Percentiles rank a stretch among this genome's conserved stretches.
Evolutionary conservation across 2,888 invertebrate species (phyloP).

Genomic region (Linnaemya vulpina): DNA sequence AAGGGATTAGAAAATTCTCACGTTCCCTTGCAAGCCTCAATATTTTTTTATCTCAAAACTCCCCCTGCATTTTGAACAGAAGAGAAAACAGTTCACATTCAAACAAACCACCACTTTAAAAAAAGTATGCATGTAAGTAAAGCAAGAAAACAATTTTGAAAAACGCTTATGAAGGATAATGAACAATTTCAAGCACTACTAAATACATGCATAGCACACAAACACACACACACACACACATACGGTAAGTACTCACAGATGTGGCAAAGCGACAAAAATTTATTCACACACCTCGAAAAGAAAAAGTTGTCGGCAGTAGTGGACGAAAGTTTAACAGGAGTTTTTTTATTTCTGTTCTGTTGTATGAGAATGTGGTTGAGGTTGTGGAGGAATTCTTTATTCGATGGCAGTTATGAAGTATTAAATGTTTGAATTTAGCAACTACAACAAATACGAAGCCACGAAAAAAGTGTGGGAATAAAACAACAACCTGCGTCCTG

Average conservation of each 20-base stretch:
- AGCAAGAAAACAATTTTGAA: constrained; percentile 1
- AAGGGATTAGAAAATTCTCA: constrained; percentile 63
- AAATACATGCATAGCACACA: constrained; percentile 5
- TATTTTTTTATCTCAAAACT: constrained; percentile 47
- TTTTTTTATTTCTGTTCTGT: constrained; percentile 12
- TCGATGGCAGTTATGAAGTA: constrained; percentile 46
- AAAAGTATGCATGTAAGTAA: neutral
- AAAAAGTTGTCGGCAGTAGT: constrained; percentile 16
- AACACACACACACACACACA: constrained; percentile 13
- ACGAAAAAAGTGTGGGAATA: constrained; percentile 64
- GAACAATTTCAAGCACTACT: constrained; percentile 46
- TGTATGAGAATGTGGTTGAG: constrained; percentile 21
- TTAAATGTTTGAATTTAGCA: constrained; percentile 57
- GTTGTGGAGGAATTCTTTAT: constrained; percentile 69
- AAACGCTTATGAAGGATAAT: constrained; percentile 65
- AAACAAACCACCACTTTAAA: constrained; percentile 65
- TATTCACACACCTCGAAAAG: constrained; percentile 37
- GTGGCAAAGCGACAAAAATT: neutral
- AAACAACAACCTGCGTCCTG: constrained; percentile 59
- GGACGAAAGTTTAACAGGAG: constrained; percentile 47
- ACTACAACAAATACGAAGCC: constrained; percentile 24
- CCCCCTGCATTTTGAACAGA: constrained; percentile 50
- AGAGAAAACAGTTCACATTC: constrained; percentile 34
- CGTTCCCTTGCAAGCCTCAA: constrained; percentile 45
- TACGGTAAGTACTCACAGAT: constrained; percentile 7